A percentile compares a stretch with the other conserved stretches of the same genome.
These are phyloP conservation scores for Riptortus pedestris DNA, from an alignment of 1,140 invertebrate genomes.

Conservation along the genomic window DNA sequence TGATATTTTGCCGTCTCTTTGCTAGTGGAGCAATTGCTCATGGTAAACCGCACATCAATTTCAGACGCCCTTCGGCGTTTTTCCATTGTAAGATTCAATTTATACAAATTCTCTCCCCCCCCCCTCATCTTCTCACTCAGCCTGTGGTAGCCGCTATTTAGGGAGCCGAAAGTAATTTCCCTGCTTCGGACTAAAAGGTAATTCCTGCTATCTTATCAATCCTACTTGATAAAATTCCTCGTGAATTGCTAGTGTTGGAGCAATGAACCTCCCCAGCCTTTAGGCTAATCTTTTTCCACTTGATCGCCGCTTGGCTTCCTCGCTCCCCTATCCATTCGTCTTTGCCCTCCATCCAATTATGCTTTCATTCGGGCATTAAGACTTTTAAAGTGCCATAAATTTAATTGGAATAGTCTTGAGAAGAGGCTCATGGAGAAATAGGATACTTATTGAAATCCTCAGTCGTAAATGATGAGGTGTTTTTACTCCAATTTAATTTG, in stretches of 20 bases:
- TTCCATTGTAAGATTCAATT: neutral
- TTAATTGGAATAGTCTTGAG: neutral
- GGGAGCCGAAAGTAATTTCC: constrained; percentile 1
- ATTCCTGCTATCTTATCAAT: constrained; percentile 15
- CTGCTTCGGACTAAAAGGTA: constrained; percentile 2
- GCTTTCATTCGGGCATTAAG: constrained; percentile 15
- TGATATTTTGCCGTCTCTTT: too few species aligned
- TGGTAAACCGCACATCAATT: constrained; percentile 6
- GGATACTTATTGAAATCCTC: constrained; percentile 10
- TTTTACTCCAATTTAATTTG: too few species aligned
- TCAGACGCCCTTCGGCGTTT: neutral
- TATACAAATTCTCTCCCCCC: neutral
- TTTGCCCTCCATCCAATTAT: constrained; percentile 4
- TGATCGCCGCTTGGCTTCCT: neutral
- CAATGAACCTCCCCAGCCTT: too few species aligned
- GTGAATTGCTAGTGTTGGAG: too few species aligned
- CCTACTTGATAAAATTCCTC: constrained; percentile 18
- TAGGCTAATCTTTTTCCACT: constrained; percentile 17
- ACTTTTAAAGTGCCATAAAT: constrained; percentile 13
- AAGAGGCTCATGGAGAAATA: neutral
- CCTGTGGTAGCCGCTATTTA: neutral
- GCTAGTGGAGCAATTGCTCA: too few species aligned
- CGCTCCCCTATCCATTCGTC: neutral
- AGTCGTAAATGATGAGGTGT: too few species aligned
- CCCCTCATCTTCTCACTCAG: too few species aligned